These are phyloP conservation scores for Myripristis jacobus DNA, from an alignment of 2,797 vertebrate genomes.

Conservation along the genomic window DNA sequence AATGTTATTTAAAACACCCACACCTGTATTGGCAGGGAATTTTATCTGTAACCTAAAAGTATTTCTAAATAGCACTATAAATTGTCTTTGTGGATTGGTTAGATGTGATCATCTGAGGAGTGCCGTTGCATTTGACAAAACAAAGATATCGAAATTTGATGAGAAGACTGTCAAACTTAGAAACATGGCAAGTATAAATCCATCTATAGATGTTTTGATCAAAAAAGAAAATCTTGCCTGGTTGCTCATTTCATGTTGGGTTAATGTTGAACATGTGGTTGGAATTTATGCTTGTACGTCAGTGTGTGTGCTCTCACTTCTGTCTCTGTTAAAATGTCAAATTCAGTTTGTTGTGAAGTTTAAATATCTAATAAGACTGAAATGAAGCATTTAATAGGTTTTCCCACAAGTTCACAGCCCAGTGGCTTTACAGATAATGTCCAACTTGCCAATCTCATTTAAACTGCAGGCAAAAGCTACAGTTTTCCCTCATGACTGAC, in stretches of 20 bases:
- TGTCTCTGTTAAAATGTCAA: background rate
- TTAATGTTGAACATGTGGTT: background rate
- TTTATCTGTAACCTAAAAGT: conserved; percentile 28
- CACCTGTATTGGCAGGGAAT: conserved; percentile 51
- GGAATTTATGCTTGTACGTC: background rate
- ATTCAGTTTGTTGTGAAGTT: background rate
- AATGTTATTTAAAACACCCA: conserved; percentile 64
- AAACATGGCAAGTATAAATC: background rate
- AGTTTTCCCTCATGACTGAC: background rate
- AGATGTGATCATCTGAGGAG: conserved; percentile 21
- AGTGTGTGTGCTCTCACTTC: background rate
- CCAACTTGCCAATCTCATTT: background rate
- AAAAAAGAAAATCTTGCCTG: background rate
- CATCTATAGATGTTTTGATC: conserved; percentile 11
- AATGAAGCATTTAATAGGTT: too few species aligned
- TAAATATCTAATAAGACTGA: background rate
- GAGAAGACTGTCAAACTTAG: background rate
- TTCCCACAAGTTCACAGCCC: background rate
- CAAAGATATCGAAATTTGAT: background rate
- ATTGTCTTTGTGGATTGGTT: conserved; percentile 1
- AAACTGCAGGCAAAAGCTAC: background rate
- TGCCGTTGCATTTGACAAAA: background rate
- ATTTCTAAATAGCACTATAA: conserved; percentile 1
- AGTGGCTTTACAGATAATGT: background rate
- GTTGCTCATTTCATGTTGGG: background rate